These are phyloP conservation scores for Troides helena DNA, from an alignment of 2,888 invertebrate species.

Conservation along the genomic window DNA sequence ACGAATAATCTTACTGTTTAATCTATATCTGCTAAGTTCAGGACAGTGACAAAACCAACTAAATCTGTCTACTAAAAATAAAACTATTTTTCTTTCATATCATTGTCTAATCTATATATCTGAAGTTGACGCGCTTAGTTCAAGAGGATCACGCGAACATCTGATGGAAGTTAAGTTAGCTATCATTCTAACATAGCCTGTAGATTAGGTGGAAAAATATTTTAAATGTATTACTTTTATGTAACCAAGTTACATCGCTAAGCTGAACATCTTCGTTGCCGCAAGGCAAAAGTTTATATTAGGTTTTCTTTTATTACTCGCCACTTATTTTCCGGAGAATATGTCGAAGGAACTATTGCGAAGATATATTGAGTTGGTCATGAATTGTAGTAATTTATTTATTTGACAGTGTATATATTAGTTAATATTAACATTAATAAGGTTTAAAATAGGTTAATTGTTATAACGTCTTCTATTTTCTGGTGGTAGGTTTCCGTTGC, in stretches of 20 bases:
- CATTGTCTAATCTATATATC: conserved; percentile 20
- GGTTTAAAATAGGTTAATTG: too few relatives aligned
- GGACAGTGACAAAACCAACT: too few relatives aligned
- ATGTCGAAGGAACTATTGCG: conserved; percentile 4
- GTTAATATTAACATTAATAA: too few relatives aligned
- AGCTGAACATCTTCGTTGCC: conserved; percentile 19
- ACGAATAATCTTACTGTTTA: too few relatives aligned
- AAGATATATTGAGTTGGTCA: not conserved
- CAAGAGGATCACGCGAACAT: conserved; percentile 14
- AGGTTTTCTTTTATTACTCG: conserved; percentile 24
- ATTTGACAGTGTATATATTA: too few relatives aligned
- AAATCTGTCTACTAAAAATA: conserved; percentile 16
- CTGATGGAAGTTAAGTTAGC: conserved; percentile 11
- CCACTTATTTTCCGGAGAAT: conserved; percentile 20
- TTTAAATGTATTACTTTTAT: not conserved
- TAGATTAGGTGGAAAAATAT: not conserved
- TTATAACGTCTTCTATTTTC: too few relatives aligned
- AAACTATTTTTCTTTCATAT: conserved; percentile 1
- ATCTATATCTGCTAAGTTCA: too few relatives aligned
- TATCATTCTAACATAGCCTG: not conserved
- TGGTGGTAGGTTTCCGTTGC: too few relatives aligned
- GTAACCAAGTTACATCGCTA: not conserved
- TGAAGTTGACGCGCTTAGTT: conserved; percentile 21
- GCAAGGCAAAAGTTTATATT: conserved; percentile 24
- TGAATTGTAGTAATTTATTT: too few relatives aligned